These are phyloP conservation scores for Monodelphis domestica DNA, from an alignment of 2,797 vertebrate species.

Conservation along the genomic window DNA sequence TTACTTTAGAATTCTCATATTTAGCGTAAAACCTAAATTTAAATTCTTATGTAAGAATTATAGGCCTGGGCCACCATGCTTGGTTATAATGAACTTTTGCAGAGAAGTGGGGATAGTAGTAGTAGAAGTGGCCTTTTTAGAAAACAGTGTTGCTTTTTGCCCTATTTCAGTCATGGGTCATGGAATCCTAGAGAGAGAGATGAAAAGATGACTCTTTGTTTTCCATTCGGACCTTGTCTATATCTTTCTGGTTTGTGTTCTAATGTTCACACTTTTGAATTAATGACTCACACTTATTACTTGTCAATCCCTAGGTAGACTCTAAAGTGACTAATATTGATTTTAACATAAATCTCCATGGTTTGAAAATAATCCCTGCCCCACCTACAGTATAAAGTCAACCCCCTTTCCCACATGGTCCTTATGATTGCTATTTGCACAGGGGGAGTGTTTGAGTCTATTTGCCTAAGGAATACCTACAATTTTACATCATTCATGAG, in stretches of 20 bases:
- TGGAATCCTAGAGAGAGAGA: not conserved
- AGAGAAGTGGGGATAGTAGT: not conserved
- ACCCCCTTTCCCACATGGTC: conserved; percentile 17
- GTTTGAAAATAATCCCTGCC: conserved; percentile 56
- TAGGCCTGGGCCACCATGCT: not conserved
- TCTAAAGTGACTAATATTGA: conserved; percentile 44
- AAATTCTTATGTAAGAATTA: no score
- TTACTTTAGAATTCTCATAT: no score
- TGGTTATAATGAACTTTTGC: not conserved
- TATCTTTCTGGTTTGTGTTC: conserved; percentile 36
- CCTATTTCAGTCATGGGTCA: not conserved
- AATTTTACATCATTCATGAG: not conserved
- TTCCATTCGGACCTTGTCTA: not conserved
- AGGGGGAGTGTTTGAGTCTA: conserved; percentile 30
- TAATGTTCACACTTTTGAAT: conserved; percentile 2
- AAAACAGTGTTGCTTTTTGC: no score
- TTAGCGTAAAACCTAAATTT: no score
- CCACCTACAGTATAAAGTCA: not conserved
- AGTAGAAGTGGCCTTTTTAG: not conserved
- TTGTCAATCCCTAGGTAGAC: conserved; percentile 18
- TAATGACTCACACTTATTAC: not conserved
- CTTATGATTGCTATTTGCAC: conserved; percentile 45
- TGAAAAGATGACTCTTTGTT: not conserved
- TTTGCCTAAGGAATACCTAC: conserved; percentile 23
- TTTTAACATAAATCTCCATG: conserved; percentile 56